Evolutionary conservation across 2,113 vertebrate species (phyloP).

Genomic region (Triplophysa rosa): DNA sequence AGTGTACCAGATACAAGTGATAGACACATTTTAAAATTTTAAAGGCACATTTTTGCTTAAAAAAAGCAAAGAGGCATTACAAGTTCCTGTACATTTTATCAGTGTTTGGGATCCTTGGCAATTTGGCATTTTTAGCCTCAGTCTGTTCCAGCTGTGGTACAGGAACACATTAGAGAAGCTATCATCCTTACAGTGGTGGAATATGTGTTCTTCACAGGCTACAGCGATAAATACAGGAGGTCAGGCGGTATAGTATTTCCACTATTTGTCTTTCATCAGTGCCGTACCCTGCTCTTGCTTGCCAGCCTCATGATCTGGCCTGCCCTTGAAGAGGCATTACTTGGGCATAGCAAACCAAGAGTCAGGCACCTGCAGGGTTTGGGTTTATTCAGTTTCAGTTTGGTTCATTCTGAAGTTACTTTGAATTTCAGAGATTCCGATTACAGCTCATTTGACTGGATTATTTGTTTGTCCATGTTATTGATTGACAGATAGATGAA

Average conservation of each 20-base stretch:
- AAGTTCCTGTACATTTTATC: too few relatives aligned
- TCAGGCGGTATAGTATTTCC: conserved; percentile 55
- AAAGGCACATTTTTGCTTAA: too few relatives aligned
- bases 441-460: background rate
- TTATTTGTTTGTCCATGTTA: too few relatives aligned
- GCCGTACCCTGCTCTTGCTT: conserved; percentile 43
- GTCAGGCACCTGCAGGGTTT: background rate
- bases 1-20: conserved; percentile 58
- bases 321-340: conserved; percentile 13
- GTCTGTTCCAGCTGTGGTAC: background rate
- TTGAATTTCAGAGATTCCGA: background rate
- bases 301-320: conserved; percentile 20
- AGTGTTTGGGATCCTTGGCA: too few relatives aligned
- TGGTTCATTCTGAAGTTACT: conserved; percentile 10
- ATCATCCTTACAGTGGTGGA: background rate
- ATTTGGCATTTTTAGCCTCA: too few relatives aligned
- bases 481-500: background rate
- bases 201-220: conserved; percentile 50
- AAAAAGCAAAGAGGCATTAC: too few relatives aligned
- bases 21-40: background rate
- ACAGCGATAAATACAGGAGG: conserved; percentile 40
- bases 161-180: background rate
- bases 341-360: conserved; percentile 23
- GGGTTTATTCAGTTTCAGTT: conserved; percentile 17
- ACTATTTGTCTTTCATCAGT: conserved; percentile 2